Base-by-base conservation (phyloP, 92 coral and sea anemone genomes). In the Actinernus sp. region DNA sequence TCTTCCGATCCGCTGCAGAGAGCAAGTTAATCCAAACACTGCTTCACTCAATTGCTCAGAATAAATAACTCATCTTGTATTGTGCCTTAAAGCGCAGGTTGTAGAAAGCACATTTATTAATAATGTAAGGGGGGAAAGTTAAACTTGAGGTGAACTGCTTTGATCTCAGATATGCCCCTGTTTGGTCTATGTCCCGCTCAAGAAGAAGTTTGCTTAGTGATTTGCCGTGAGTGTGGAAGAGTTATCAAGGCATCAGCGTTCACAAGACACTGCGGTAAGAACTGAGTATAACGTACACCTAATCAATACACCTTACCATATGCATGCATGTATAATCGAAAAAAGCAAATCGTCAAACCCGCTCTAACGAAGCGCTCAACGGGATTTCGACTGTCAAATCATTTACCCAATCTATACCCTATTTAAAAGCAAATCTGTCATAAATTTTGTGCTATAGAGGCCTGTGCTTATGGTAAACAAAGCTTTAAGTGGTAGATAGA, bases 101-200 rank as follows among this genome's bases (percentile, higher is more conserved):
- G 28, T 74, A 49, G 51, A 73, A 73, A 74, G 53, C 34, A 14
- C 64, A 59, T 74, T 52, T 50, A 74, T 74, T 74, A 74, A 74
- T 74, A 74, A 74, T 74, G 81, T 74, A 74, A 51, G 48, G 71
- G 53, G 74, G 41, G 8, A 34, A 34, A 14, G 6, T 34, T 14
- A 34, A 53, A 58, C 64, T 50, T 30, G 34, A 51, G 33, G 37
- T 47, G 55, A 46, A n/a, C n/a, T n/a, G n/a, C 57, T 74, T 69
- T 84, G 73, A 52, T 69, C 84, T 36, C 50, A 95, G 99, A 95
- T 49, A 95, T 95, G 99, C 71, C 78, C 69, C 84, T 95, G 62
- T 91, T 78, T 57, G 99, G 99, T 32, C 63, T 84, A 45, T 95
- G 97, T 56, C 99, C 99, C 2, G 95, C 92, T 18, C 95, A 83